A percentile compares a stretch with the other conserved stretches of the same genome.
These are phyloP conservation scores for Zygogramma bicolorata DNA, from an alignment of 2,888 invertebrate species.

Conservation along the genomic window DNA sequence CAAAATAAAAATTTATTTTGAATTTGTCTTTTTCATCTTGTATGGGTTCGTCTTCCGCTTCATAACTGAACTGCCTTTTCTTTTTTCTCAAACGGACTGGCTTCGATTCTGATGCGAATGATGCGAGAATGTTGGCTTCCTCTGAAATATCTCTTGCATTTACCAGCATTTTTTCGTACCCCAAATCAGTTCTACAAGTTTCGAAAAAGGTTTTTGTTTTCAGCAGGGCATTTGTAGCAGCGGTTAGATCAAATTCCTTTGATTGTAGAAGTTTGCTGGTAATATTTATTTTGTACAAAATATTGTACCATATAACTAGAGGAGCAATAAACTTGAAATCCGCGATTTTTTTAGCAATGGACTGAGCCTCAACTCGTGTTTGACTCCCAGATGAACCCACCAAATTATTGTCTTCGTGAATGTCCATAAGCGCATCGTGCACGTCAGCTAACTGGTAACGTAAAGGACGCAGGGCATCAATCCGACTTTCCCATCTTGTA, in stretches of 20 bases:
- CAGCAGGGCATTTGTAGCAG: neutral
- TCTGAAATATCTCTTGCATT: neutral
- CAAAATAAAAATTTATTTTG: conserved; percentile 6
- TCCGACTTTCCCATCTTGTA: conserved; percentile 37
- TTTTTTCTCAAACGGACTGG: neutral
- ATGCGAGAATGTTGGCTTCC: neutral
- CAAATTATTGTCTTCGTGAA: neutral
- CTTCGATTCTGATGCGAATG: conserved; percentile 3
- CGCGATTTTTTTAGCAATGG: conserved; percentile 2
- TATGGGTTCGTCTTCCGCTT: conserved; percentile 1
- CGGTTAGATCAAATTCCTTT: neutral
- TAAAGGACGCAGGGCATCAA: conserved; percentile 5
- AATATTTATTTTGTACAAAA: neutral
- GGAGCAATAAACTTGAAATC: conserved; percentile 3
- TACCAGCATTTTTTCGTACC: neutral
- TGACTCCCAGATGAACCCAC: neutral
- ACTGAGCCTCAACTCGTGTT: conserved; percentile 3
- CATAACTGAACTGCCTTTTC: neutral
- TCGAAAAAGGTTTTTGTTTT: neutral
- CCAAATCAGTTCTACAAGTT: neutral
- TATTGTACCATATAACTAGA: neutral
- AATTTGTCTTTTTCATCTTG: neutral
- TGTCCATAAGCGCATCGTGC: neutral
- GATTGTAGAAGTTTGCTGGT: neutral
- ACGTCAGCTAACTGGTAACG: conserved; percentile 20